phyloP scores from a whole-genome alignment of 2,888 invertebrate species.

The Loripinus fragilis region DNA sequence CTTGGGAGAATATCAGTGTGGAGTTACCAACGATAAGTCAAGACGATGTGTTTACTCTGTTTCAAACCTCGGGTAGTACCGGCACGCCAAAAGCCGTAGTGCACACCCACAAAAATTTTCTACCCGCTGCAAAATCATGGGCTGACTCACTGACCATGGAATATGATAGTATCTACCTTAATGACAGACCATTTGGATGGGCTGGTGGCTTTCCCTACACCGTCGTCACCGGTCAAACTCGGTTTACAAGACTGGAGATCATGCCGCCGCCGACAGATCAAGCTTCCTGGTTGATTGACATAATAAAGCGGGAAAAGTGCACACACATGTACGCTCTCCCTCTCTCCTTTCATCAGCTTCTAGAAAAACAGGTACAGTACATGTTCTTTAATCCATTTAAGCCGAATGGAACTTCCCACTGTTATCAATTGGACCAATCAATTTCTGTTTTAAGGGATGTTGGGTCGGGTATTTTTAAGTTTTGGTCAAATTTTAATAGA shows the following conservation, averaged over 20 bases:
- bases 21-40: neutral
- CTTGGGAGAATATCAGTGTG: neutral
- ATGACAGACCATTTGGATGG: slow-evolving; percentile 35
- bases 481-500: too few species aligned
- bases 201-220: slow-evolving; percentile 31
- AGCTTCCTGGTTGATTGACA: neutral
- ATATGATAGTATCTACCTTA: slow-evolving; percentile 9
- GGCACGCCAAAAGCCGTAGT: neutral
- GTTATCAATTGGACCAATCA: too few species aligned
- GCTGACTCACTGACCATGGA: neutral
- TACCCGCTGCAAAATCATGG: neutral
- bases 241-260: slow-evolving; percentile 20
- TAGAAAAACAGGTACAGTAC: neutral
- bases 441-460: too few species aligned
- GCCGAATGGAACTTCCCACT: too few species aligned
- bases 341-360: neutral
- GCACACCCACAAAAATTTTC: neutral
- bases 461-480: too few species aligned
- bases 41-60: neutral
- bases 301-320: neutral
- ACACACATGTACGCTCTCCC: neutral
- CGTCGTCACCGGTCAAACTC: slow-evolving; percentile 27
- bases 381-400: too few species aligned
- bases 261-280: neutral
- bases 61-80: slow-evolving; percentile 16